phyloP scores from a whole-genome alignment of 2,113 vertebrate genomes.

The Coptodon rendalli region DNA sequence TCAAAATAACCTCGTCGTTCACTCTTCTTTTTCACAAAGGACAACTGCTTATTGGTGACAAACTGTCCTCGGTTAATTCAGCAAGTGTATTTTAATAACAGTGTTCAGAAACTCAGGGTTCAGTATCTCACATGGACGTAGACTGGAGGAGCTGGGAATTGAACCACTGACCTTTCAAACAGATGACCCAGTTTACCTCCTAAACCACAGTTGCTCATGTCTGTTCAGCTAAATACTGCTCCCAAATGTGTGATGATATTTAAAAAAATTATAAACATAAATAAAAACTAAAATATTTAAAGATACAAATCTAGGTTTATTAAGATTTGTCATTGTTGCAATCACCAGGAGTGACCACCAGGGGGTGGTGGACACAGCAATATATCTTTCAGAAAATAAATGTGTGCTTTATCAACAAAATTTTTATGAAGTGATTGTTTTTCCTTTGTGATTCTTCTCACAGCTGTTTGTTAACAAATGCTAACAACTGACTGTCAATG shows the following conservation, averaged over 20 bases:
- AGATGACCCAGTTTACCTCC: neutral
- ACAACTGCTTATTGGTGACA: neutral
- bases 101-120: accelerated
- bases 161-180: neutral
- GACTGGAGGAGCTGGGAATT: neutral
- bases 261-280: neutral
- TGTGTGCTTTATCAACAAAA: neutral
- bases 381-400: neutral
- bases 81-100: neutral
- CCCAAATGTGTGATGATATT: neutral
- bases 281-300: neutral
- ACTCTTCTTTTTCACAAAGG: neutral
- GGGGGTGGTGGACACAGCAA: neutral
- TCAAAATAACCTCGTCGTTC: neutral
- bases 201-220: neutral
- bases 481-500: neutral
- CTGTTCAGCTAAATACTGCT: neutral
- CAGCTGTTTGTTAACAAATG: neutral
- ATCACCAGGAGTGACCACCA: neutral
- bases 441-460: neutral
- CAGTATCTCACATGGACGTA: neutral
- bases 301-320: neutral
- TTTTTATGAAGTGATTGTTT: neutral
- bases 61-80: neutral
- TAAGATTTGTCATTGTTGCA: neutral